Evolutionary conservation across 2,888 invertebrate genomes (phyloP), one percentile per base, ranked within the genome.

Genomic region (Bombylius major): DNA sequence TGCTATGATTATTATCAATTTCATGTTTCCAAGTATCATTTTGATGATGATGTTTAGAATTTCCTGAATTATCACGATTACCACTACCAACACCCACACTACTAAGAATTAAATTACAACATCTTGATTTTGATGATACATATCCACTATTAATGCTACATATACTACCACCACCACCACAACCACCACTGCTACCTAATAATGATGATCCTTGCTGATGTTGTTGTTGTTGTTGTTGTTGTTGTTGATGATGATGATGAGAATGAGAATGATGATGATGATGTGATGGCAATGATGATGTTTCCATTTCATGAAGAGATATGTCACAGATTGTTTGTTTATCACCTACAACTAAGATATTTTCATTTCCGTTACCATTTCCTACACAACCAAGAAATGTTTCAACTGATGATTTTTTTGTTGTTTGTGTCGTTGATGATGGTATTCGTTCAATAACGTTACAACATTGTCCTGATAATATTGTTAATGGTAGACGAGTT

Each of bases 61-160:
- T 23, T 23, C 23, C 23, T 23, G 23, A 23, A 23, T 23, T 23
- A 2, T 39, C 39, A 39, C 39, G 7, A 39, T 9, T 51, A 55
- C 36, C 51, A 33, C 13, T 49, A 50, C 55, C 46, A 52, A 56
- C 52, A 42, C 65, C 60, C 46, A 60, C 60, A 9, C 65, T 65
- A 36, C 67, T 57, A 48, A 72, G 63, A 56, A 72, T 14, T 36
- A 55, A 62, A 34, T 70, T 70, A 57, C 73, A 72, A 57, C 73
- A 72, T 58, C 69, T 67, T 51, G 70, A 61, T 57, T 61, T 61
- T 9, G 53, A 56, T 47, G 32, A 11, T 23, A 23, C 23, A 48
- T 48, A 42, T 48, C 55, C 54, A 47, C 45, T 57, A 39, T 64
- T 56, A 68, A 66, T 42, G 68, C 67, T 50, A 69, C 67, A 51